Conservation (phyloP, 2,888 invertebrate genomes). For the Teleiodes luculella region DNA sequence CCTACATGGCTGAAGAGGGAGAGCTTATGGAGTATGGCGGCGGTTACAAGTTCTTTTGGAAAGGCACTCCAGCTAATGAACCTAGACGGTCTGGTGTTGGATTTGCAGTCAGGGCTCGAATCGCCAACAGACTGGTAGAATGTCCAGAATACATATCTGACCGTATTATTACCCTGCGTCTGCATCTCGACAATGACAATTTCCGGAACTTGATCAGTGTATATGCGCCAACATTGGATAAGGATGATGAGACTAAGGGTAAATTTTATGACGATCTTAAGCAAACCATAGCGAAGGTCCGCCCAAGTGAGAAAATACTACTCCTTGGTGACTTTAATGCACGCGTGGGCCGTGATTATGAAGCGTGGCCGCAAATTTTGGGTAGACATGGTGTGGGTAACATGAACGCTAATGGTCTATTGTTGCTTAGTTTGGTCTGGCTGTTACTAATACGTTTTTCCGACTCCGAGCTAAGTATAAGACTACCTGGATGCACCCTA, state of each 20-base stretch:
- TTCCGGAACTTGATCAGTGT: background rate
- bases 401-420: slow-evolving; percentile 30
- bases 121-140: slow-evolving; percentile 16
- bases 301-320: slow-evolving; percentile 15
- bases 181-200: background rate
- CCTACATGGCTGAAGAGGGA: slow-evolving; percentile 11
- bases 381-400: slow-evolving; percentile 30
- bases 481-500: slow-evolving; percentile 31
- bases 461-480: slow-evolving; percentile 28
- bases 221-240: slow-evolving; percentile 3
- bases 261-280: slow-evolving; percentile 1
- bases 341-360: slow-evolving; percentile 20
- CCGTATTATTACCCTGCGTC: slow-evolving; percentile 19
- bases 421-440: slow-evolving; percentile 16
- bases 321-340: slow-evolving; percentile 25
- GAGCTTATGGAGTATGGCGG: too few relatives aligned
- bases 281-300: background rate
- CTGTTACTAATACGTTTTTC: slow-evolving; percentile 28
- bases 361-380: slow-evolving; percentile 23
- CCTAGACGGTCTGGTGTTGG: slow-evolving; percentile 23
- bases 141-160: slow-evolving; percentile 20
- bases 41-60: too few relatives aligned
- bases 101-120: slow-evolving; percentile 20
- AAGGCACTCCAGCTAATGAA: slow-evolving; percentile 17
- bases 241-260: slow-evolving; percentile 2